A percentile compares a stretch with the other conserved stretches of the same genome.
Conservation (phyloP, 2,888 invertebrate species). For the Amblyjoppa fuscipennis region DNA sequence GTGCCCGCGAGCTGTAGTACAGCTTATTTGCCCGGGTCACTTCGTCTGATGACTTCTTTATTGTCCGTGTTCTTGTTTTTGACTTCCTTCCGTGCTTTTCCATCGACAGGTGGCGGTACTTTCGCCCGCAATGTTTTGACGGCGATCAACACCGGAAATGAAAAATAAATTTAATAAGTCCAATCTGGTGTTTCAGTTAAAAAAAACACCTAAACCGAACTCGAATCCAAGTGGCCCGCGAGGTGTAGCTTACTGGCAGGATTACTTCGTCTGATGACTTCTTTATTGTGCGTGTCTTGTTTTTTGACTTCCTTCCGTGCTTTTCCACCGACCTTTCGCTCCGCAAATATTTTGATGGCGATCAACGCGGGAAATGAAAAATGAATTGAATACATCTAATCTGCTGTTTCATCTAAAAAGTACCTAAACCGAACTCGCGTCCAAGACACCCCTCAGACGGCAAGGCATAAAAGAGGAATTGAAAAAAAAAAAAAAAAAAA, state of each 20-base stretch:
- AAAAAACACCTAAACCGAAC: too few relatives aligned
- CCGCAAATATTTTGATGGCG: too few relatives aligned
- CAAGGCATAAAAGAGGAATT: too few relatives aligned
- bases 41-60: slow-evolving; percentile 66
- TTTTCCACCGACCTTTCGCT: neutral
- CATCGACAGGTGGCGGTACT: neutral
- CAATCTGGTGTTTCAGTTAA: too few relatives aligned
- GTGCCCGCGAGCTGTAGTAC: slow-evolving; percentile 60
- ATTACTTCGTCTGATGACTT: slow-evolving; percentile 53
- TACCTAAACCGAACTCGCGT: too few relatives aligned
- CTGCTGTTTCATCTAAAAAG: too few relatives aligned
- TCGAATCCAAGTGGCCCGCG: slow-evolving; percentile 36
- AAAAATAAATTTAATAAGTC: neutral
- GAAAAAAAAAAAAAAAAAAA: too few relatives aligned
- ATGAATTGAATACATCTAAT: too few relatives aligned
- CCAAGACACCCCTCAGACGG: too few relatives aligned
- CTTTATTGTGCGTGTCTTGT: slow-evolving; percentile 68
- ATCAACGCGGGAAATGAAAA: too few relatives aligned
- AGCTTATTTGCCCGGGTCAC: slow-evolving; percentile 51
- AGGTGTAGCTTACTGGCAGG: slow-evolving; percentile 46
- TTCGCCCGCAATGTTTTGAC: neutral
- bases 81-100: slow-evolving; percentile 31
- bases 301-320: slow-evolving; percentile 26
- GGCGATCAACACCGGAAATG: neutral
- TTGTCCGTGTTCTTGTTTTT: slow-evolving; percentile 59